Base-by-base conservation (phyloP, 2,888 invertebrate species). In the Carterocephalus palaemon region DNA sequence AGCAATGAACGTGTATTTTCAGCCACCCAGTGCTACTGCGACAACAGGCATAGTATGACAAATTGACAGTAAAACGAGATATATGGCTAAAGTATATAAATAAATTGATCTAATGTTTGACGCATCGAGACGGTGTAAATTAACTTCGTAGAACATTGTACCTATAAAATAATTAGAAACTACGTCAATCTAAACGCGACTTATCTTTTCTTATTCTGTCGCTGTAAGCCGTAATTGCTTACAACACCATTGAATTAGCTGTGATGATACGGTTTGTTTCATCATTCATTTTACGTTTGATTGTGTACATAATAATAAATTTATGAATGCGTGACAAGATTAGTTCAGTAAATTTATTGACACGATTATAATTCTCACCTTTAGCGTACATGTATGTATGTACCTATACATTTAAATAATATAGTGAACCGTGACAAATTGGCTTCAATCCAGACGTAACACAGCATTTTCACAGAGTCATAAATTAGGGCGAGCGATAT, bases 361-460 rank as follows among this genome's bases (percentile, higher is more conserved):
- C 24, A 17, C 24, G 9, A 12, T 28, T 17, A 10, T 10, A 26
- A 13, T 33, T 13, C 19, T 17, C 32, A 32, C 16, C 19, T 26
- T 19, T 24, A 41, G 19, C 32, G 12, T 19, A 26, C 8, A 26
- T 37, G 24, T 26, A 37, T 26, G 8, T 7, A 10, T 26, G 34
- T 26, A 15, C 34, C n/a, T n/a, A n/a, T n/a, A n/a, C n/a, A n/a
- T n/a, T n/a, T n/a, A n/a, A n/a, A n/a, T n/a, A n/a, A n/a, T n/a
- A 23, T 36, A 31, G 36, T 47, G 31, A 42, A 57, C 54, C 51
- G 53, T 62, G 61, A 60, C 56, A 59, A 47, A 56, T 65, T 76
- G 72, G 75, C 73, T 33, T 46, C 48, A 52, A 59, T 68, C 72
- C 72, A 73, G 64, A 51, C 42, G 38, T 28, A 31, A 46, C 52